phyloP scores from a whole-genome alignment of 1,140 invertebrate species.

The Cotesia chilonis region DNA sequence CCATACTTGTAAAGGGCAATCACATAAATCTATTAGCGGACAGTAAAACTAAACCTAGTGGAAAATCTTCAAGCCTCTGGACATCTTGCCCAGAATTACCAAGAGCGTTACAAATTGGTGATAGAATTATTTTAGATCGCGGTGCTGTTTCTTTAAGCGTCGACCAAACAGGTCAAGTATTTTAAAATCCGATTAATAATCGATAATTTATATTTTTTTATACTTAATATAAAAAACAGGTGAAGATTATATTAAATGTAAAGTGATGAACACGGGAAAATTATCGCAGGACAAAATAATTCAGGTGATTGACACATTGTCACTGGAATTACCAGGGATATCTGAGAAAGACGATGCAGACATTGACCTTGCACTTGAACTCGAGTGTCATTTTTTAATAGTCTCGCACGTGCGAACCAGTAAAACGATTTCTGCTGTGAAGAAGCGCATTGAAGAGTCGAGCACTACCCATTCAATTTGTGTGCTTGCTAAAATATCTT shows the following conservation, averaged over 20 bases:
- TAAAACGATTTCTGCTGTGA: conserved; percentile 37
- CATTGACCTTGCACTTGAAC: conserved; percentile 36
- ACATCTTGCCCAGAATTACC: conserved; percentile 41
- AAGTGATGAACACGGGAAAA: conserved; percentile 38
- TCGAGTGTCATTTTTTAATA: conserved; percentile 44
- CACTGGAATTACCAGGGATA: conserved; percentile 36
- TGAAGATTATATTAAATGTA: conserved; percentile 33
- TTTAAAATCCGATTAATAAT: background rate
- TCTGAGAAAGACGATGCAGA: conserved; percentile 39
- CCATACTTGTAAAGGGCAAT: conserved; percentile 58
- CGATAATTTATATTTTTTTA: background rate
- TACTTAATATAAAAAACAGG: background rate
- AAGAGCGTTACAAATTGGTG: conserved; percentile 34
- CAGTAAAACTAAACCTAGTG: conserved; percentile 33
- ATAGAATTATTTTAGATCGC: conserved; percentile 43
- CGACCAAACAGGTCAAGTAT: conserved; percentile 34
- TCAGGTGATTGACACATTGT: conserved; percentile 31
- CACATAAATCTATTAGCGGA: conserved; percentile 40
- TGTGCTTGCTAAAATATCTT: conserved; percentile 69
- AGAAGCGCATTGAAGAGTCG: conserved; percentile 37
- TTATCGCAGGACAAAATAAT: conserved; percentile 33
- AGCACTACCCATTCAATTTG: conserved; percentile 35
- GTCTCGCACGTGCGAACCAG: conserved; percentile 38
- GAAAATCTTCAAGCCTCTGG: conserved; percentile 36
- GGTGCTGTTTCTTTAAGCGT: conserved; percentile 39